Conservation (phyloP, 2,888 invertebrate genomes). For the Hipparchia semele region DNA sequence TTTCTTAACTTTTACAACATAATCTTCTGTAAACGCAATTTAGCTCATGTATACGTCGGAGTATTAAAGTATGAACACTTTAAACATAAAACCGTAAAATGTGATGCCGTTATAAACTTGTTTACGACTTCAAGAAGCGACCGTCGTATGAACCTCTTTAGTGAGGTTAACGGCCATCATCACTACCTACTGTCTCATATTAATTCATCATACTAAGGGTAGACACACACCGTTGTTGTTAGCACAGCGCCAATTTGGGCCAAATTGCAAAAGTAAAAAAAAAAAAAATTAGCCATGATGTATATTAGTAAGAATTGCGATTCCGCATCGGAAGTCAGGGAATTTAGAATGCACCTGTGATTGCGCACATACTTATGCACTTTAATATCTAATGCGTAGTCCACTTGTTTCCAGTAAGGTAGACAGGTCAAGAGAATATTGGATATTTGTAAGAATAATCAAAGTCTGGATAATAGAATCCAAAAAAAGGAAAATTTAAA, state of each 20-base stretch:
- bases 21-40: slow-evolving; percentile 21
- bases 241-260: too few relatives aligned
- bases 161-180: slow-evolving; percentile 34
- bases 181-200: slow-evolving; percentile 6
- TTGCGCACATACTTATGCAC: too few relatives aligned
- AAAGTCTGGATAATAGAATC: neutral
- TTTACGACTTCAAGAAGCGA: slow-evolving; percentile 24
- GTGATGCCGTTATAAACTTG: slow-evolving; percentile 26
- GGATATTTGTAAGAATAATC: neutral
- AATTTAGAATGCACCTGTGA: too few relatives aligned
- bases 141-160: slow-evolving; percentile 16
- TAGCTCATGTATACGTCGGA: slow-evolving; percentile 8
- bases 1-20: slow-evolving; percentile 23
- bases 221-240: too few relatives aligned
- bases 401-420: too few relatives aligned
- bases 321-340: too few relatives aligned
- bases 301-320: too few relatives aligned
- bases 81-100: slow-evolving; percentile 25
- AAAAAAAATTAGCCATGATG: too few relatives aligned
- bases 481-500: neutral
- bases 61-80: slow-evolving; percentile 21
- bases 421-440: too few relatives aligned
- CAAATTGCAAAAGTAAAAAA: too few relatives aligned
- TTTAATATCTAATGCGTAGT: too few relatives aligned
- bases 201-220: neutral